Base-by-base conservation (phyloP, 2,113 vertebrate species). In the Dromaius novaehollandiae region DNA sequence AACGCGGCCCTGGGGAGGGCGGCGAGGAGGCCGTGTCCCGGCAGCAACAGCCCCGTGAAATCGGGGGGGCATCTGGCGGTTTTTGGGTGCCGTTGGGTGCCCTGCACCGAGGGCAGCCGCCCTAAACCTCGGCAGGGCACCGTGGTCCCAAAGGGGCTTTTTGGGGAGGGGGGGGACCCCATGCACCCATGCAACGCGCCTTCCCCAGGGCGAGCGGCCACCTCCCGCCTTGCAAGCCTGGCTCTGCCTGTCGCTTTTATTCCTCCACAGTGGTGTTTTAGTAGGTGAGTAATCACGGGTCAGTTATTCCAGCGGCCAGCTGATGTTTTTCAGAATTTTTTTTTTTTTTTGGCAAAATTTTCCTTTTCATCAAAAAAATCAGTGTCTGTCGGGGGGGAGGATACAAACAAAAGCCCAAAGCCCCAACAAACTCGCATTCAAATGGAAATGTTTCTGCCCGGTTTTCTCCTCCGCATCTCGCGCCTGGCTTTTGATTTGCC, bases 301-400 rank as follows among this genome's bases (percentile, higher is more conserved):
- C 9, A 7, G 0, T 3, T 15, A 1, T 34, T 44, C 44, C 0
- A 0, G 22, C 3, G 80, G 2, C 0, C 32, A 9, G 11, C 2
- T 36, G 26, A n/a, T 17, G 53, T 1, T 2, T 28, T n/a, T 15
- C 36, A 24, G 34, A 24, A 93, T 44, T 44, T n/a, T n/a, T n/a
- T n/a, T n/a, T n/a, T 55, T 48, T 25, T 14, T 22, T 8, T 5
- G 11, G 26, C 6, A 18, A 60, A 42, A 46, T 38, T 7, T 13
- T 46, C 44, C 44, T 46, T 24, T 20, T 73, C 38, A 61, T 42
- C 3, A n/a, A 2, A 21, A 30, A 86, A 73, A 42, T 76, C 38
- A 19, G 28, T 55, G 5, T 58, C 70, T n/a, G 44, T 11, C 44
- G 7, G 14, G 2, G 1, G 2, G 20, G 65, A 36, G 36, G 19